Conservation (phyloP, 2,797 vertebrate genomes). For the Champsocephalus gunnari region DNA sequence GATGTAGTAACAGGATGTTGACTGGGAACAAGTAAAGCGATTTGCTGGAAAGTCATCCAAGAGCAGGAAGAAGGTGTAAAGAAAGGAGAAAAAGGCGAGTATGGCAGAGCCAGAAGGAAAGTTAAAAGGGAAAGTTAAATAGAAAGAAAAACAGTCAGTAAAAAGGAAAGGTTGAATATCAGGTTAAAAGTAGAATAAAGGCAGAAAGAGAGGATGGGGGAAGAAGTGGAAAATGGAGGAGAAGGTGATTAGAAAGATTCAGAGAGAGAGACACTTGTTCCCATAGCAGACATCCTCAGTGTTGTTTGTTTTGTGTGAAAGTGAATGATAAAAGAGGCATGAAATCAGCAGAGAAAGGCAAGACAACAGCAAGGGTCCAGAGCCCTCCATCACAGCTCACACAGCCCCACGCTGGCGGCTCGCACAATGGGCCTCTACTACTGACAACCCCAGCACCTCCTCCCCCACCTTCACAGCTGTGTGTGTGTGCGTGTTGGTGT, state of each 20-base stretch:
- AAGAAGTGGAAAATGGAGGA: conserved; percentile 43
- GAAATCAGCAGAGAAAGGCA: conserved; percentile 99
- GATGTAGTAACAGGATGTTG: conserved; percentile 79
- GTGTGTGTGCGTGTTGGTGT: conserved; percentile 88
- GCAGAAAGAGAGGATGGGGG: conserved; percentile 33
- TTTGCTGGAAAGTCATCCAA: conserved; percentile 76
- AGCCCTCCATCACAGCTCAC: conserved; percentile 86
- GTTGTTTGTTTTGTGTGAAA: conserved; percentile 99
- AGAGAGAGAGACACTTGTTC: conserved; percentile 80
- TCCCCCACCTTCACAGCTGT: conserved; percentile 92
- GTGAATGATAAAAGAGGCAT: conserved; percentile 99
- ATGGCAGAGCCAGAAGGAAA: conserved; percentile 44
- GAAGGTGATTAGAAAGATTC: conserved; percentile 29
- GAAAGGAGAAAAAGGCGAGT: conserved; percentile 58
- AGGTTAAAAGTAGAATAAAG: conserved; percentile 30
- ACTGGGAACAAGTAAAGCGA: conserved; percentile 69
- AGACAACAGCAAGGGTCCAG: conserved; percentile 96
- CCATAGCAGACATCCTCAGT: conserved; percentile 95
- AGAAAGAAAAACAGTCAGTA: conserved; percentile 40
- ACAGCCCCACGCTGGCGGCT: conserved; percentile 82
- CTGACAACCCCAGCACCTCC: conserved; percentile 87
- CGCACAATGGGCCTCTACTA: conserved; percentile 82
- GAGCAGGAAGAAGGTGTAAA: conserved; percentile 77
- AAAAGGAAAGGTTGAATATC: conserved; percentile 44
- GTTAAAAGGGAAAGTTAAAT: conserved; percentile 21